Base-by-base conservation (phyloP, 23 tunicate species). In the Aplidium turbinatum region DNA sequence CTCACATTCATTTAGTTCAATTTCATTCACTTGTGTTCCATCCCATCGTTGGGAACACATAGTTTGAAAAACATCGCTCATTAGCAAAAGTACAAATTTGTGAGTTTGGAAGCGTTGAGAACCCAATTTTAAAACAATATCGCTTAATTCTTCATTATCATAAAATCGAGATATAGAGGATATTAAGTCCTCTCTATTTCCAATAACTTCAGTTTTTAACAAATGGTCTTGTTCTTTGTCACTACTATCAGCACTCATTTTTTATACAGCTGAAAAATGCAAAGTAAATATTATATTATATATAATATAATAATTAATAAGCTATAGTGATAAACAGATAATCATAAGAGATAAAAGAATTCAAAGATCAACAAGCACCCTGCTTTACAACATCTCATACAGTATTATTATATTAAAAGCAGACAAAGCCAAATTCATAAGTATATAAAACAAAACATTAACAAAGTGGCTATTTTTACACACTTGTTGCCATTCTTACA, bases 1-100 rank as follows among this genome's bases (percentile, higher is more conserved):
- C 42, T 91, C 90, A 66, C 77, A 77, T 67, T 91, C 97, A 63
- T 58, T 75, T 13, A 91, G 20, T 31, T 78, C 86, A 19, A 91
- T 58, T 67, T 83, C 97, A 29, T 52, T 79, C 4, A 77, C 64
- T 25, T 74, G 52, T 42, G 42, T 48, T 1, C 42, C 31, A 69
- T 89, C 85, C 96, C 96, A 89, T 70, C 97, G 26, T 65, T 84
- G 57, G 25, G 97, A 91, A 33, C 97, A 91, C 87, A 91, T 80
- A 31, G 91, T 76, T 35, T 72, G 78, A 45, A 91, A 91, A 0
- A 91, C 97, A 91, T 91, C 97, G 66, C 97, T 91, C 86, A 91
- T 78, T 7, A 91, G 77, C 4, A 89, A 74, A 28, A 91, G 68
- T 1, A 91, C 91, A 78, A 91, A 84, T 62, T 69, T 78, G 54